Conservation (phyloP, 2,888 invertebrate species). For the Drosophila fulvimacula region DNA sequence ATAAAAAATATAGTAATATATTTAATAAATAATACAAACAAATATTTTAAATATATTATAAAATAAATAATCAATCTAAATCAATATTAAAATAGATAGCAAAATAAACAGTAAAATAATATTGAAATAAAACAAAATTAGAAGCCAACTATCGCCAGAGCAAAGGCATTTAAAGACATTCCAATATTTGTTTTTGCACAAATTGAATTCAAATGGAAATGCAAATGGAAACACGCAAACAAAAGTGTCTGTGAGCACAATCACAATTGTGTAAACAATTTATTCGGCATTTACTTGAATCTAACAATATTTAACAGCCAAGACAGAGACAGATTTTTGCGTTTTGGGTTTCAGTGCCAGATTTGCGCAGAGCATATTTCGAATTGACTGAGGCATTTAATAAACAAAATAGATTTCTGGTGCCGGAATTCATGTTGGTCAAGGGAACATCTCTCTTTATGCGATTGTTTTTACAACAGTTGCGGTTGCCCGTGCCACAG, state of each 20-base stretch:
- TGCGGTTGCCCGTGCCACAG: constrained; percentile 47
- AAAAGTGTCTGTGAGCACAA: constrained; percentile 33
- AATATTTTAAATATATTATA: too few species aligned
- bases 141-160: constrained; percentile 33
- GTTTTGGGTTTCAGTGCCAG: constrained; percentile 26
- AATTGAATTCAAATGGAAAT: constrained; percentile 3
- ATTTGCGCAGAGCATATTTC: constrained; percentile 8
- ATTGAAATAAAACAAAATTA: constrained; percentile 68
- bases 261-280: constrained; percentile 37
- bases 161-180: background rate
- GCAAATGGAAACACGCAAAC: constrained; percentile 1
- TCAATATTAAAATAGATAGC: too few species aligned
- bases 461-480: constrained; percentile 50
- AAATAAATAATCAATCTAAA: too few species aligned
- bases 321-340: constrained; percentile 24
- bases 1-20: too few species aligned
- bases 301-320: constrained; percentile 58
- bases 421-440: constrained; percentile 44
- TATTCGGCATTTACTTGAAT: constrained; percentile 33
- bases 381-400: background rate
- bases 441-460: constrained; percentile 36
- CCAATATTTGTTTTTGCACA: background rate
- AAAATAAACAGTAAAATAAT: constrained; percentile 51
- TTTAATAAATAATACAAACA: too few species aligned
- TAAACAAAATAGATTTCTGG: constrained; percentile 3